phyloP scores from a whole-genome alignment of 2,797 vertebrate genomes.

The Pangasius larnaudii region DNA sequence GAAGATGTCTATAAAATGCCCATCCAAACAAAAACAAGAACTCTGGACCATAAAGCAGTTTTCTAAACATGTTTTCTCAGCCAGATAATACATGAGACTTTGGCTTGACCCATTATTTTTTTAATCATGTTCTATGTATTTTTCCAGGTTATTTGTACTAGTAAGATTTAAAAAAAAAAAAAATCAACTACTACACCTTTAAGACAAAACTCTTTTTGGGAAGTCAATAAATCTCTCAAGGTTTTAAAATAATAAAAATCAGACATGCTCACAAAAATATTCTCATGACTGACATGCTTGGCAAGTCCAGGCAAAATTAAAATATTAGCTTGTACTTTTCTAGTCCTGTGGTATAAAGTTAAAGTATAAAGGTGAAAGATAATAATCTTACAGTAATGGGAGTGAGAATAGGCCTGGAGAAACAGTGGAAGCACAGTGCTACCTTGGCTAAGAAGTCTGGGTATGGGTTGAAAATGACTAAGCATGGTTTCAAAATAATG shows the following conservation, averaged over 20 bases:
- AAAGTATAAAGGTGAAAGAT: not conserved
- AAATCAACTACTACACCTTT: not conserved
- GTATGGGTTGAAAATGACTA: not conserved
- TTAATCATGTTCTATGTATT: not conserved
- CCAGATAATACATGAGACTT: too few species aligned
- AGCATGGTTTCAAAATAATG: not conserved
- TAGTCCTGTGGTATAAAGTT: constrained; percentile 3
- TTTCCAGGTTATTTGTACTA: not conserved
- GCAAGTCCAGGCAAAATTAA: not conserved
- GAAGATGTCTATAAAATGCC: too few species aligned
- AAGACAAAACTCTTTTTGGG: not conserved
- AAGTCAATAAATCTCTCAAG: not conserved
- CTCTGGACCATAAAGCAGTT: too few species aligned
- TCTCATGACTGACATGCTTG: not conserved
- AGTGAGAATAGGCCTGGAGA: not conserved
- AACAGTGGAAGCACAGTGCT: not conserved
- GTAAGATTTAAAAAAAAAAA: not conserved
- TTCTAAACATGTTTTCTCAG: too few species aligned
- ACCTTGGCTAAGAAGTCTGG: not conserved
- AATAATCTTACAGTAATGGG: constrained; percentile 16
- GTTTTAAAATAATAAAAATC: not conserved
- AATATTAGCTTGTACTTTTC: constrained; percentile 6
- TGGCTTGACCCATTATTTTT: too few species aligned
- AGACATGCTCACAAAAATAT: not conserved
- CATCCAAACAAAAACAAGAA: too few species aligned